Evolutionary conservation across 2,888 invertebrate genomes (phyloP), one percentile per base, ranked within the genome.

Genomic region (Caenorhabditis panamensis): DNA sequence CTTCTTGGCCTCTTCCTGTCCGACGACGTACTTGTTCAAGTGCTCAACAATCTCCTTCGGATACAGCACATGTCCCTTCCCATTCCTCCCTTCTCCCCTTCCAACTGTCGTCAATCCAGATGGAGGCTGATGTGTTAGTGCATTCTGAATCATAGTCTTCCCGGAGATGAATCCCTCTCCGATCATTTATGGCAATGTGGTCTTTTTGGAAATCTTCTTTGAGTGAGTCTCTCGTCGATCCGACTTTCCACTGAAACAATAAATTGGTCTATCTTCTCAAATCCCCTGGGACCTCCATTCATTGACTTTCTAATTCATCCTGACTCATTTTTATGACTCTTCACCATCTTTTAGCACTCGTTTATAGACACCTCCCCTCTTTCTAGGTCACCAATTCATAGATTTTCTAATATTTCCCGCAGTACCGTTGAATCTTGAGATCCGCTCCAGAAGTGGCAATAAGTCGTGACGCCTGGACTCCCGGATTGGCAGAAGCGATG

Each of bases 1-100:
- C 92, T 97, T 97, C 92, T 99, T 99, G 0, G 98, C 98, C 91
- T 95, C 94, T 86, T 97, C 77, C 49, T 85, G 85, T 2, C 85
- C 84, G 18, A 85, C 61, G 24, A 86, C 82, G 44, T 67, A 75
- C 22, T 73, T 64, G 71, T 97, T 95, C 85, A 99, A 93, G 92
- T 96, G 97, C 90, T 96, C 96, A 93, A 95, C 96, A 82, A 99
- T 98, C 94, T 94, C 90, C 80, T 80, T 80, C 28, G 80, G 80
- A 56, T 75, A 75, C 59, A 80, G 41, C 18, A 80, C 59, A 2
- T 63, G 53, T 20, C 18, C 18, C 51, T 67, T 68, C 13, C 64
- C 64, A 16, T 31, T 31, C 8, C 63, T 9, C 24, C 58, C 63
- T 0, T 31, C 51, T 6, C 47, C 68, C 20, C 58, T 56, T 54